These are phyloP conservation scores for Odocoileus virginianus DNA, from an alignment of 2,113 vertebrate genomes.

Conservation along the genomic window DNA sequence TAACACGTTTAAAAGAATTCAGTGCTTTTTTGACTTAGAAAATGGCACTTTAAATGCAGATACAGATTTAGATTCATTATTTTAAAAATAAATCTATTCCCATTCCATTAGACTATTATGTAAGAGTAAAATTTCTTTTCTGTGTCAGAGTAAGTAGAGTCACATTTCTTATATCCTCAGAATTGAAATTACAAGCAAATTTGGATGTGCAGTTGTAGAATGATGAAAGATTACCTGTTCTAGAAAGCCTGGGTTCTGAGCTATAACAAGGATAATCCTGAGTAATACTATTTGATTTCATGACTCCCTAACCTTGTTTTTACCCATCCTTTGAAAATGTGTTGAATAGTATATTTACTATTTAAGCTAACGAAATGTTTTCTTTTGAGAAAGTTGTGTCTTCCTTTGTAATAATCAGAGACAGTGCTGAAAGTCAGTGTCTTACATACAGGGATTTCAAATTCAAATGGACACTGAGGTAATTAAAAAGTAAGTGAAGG, in stretches of 20 bases:
- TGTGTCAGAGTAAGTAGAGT: background rate
- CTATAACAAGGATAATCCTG: background rate
- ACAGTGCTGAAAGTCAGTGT: background rate
- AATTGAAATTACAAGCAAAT: background rate
- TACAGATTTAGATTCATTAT: conserved; percentile 14
- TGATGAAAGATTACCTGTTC: background rate
- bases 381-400: background rate
- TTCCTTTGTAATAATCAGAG: background rate
- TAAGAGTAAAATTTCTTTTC: background rate
- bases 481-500: background rate
- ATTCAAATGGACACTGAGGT: background rate
- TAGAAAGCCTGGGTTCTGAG: background rate
- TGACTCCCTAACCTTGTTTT: background rate
- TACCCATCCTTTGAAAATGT: background rate
- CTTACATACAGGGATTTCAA: background rate
- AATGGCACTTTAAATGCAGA: background rate
- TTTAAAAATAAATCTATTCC: background rate
- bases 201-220: background rate
- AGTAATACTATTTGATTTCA: background rate
- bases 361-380: background rate
- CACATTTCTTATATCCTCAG: background rate
- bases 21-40: conserved; percentile 10
- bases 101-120: background rate
- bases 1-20: background rate
- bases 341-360: background rate